Evolutionary conservation across 2,113 vertebrate genomes (phyloP), one percentile per base, ranked within the genome.

Genomic region (Gambusia affinis): DNA sequence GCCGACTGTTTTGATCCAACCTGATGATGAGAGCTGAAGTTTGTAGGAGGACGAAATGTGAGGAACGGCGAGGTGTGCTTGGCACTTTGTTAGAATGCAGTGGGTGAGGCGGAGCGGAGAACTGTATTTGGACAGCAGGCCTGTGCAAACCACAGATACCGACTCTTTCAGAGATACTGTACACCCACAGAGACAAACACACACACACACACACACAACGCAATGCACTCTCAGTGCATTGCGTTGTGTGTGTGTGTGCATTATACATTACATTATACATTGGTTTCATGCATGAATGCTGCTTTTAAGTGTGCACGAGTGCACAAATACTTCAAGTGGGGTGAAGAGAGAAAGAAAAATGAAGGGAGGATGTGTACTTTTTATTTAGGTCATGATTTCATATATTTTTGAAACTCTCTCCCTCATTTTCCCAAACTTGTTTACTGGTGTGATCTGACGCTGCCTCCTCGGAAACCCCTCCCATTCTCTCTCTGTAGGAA

Each of bases 361-460:
- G 29, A 65, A 60, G 63, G 60, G 72, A 83, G 80, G 78, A 47
- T 82, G 67, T 75, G 76, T 28, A 74, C 44, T 62, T 86, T 73
- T 84, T 89, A 90, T 92, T 81, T 89, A 72, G 89, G 90, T 91
- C 90, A 91, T 82, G 84, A 86, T 83, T 88, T 85, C 47, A 81
- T 37, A 73, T 80, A 76, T 75, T 81, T 90, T 60, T 77, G 70
- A 78, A 77, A 75, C 80, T 85, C 66, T 71, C 66, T 78, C 67
- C 64, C 66, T 64, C 72, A 69, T 42, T 73, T 63, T 54, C 68
- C 80, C 14, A 11, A 60, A 31, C 31, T 80, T 87, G 82, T 89
- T 90, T 76, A 85, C 84, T 78, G 73, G 74, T 79, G 68, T 75
- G 64, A 35, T 76, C 70, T 57, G 76, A 71, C 33, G 71, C 84